Conservation (phyloP, 2,797 vertebrate genomes). For the Galago senegalensis region DNA sequence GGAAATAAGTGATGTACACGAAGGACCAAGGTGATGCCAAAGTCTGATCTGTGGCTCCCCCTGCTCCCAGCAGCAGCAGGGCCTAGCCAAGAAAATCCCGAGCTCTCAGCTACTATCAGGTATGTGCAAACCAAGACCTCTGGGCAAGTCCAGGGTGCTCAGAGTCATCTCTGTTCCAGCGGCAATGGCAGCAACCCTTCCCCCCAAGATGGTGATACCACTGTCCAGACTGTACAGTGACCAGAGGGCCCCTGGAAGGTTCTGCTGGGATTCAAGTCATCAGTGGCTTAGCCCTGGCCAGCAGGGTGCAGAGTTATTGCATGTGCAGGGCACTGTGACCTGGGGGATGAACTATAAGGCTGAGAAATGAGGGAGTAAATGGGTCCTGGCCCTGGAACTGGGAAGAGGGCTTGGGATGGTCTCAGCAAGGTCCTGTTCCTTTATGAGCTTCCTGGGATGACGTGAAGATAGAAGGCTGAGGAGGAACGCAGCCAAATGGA, state of each 20-base stretch:
- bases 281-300: background rate
- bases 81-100: background rate
- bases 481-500: background rate
- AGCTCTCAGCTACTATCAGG: background rate
- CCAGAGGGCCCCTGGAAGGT: background rate
- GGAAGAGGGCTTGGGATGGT: background rate
- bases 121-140: background rate
- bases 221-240: background rate
- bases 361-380: background rate
- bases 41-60: background rate
- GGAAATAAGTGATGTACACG: background rate
- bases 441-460: background rate
- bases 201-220: background rate
- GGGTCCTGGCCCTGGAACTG: background rate
- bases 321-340: background rate
- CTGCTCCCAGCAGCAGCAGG: background rate
- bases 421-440: background rate
- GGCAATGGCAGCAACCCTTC: background rate
- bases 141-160: background rate
- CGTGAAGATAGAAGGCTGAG: background rate
- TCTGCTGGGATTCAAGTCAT: background rate
- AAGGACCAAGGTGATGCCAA: background rate
- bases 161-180: background rate
- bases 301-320: background rate
- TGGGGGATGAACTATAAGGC: background rate